Evolutionary conservation across 2,113 vertebrate species (phyloP).

Genomic region (Gracilinanus agilis): DNA sequence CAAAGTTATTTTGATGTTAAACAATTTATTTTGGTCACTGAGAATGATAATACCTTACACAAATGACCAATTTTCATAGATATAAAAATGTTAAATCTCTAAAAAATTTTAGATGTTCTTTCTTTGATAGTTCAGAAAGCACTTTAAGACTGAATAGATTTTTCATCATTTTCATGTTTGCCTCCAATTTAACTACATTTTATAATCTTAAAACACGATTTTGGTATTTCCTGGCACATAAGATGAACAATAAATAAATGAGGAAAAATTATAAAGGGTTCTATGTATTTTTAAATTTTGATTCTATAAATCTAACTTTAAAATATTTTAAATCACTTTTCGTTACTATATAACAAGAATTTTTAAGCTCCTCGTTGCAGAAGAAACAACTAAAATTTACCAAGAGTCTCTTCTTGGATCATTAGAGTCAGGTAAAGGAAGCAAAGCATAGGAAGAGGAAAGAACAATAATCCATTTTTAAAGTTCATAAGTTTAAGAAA

Average conservation of each 20-base stretch:
- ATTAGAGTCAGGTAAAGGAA: not conserved
- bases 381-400: not conserved
- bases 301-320: not conserved
- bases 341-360: not conserved
- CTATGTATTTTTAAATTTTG: no score
- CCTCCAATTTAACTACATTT: not conserved
- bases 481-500: not conserved
- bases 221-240: not conserved
- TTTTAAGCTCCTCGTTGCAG: not conserved
- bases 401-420: not conserved
- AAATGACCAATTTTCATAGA: conserved; percentile 17
- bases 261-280: conserved; percentile 11
- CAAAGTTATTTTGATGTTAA: not conserved
- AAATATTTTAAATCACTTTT: not conserved
- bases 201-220: not conserved
- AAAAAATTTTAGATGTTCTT: conserved; percentile 5
- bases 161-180: not conserved
- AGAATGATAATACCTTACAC: not conserved
- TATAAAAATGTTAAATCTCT: not conserved
- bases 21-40: not conserved
- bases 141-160: not conserved
- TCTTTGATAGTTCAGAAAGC: conserved; percentile 35
- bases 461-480: not conserved
- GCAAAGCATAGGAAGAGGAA: not conserved
- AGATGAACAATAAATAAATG: not conserved